Base-by-base conservation (phyloP, 2,888 invertebrate species). In the Alitta virens region DNA sequence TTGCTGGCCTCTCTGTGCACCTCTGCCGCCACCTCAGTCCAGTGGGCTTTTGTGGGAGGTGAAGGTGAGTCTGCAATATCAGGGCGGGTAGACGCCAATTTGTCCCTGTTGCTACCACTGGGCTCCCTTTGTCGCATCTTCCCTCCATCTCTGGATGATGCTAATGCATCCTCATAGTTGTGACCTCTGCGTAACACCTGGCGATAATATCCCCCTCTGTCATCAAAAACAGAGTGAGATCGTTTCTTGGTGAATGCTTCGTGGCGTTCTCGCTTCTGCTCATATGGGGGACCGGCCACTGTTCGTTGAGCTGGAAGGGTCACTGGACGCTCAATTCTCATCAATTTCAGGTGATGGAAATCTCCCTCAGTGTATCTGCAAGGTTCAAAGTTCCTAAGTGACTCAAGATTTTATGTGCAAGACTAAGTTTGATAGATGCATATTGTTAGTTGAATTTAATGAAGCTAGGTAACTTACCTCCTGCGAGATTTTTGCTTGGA, bases 301-400 rank as follows among this genome's bases (percentile, higher is more conserved):
- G 78, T 76, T 57, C 69, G 72, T 63, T 78, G 78, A 14, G 75
- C 53, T 18, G 57, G 50, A 42, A 66, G 69, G n/a, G 72, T 71
- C 16, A 72, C 65, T n/a, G 54, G 42, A 33, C 62, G 50, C 18
- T 66, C 68, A 27, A 76, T 74, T 23, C 73, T 68, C 18, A 74
- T 67, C 52, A 68, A 68, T 64, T 77, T 77, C 55, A 78, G 62
- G 57, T 77, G 72, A 57, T 78, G 76, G 63, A 73, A 78, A 61
- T 78, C 78, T 0, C 78, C 76, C 21, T 76, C 77, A 16, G 76
- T 77, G 62, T 77, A 77, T 63, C 78, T 77, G 67, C 1, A 63
- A 51, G 1, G 25, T 21, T 16, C n/a, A n/a, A n/a, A n/a, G n/a
- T n/a, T n/a, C n/a, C n/a, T n/a, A n/a, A n/a, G n/a, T n/a, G n/a